These are phyloP conservation scores for Heliocidaris tuberculata DNA, from an alignment of 35 echinoderm and acorn worm species.

Conservation along the genomic window DNA sequence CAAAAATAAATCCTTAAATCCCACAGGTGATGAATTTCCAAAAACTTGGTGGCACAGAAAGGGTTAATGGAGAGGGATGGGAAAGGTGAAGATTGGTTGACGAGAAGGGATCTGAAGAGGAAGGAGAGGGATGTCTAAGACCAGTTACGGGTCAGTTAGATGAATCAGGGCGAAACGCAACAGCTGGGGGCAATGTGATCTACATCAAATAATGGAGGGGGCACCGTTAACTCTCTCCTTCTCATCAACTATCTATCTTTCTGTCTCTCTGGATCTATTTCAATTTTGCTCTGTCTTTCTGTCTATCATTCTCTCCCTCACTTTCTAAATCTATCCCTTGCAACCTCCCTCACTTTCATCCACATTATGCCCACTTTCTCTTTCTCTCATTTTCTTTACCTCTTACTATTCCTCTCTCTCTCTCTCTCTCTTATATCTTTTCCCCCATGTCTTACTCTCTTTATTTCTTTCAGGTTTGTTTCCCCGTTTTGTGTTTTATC, in stretches of 20 bases:
- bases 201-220: not conserved
- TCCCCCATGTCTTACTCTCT: too few relatives aligned
- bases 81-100: not conserved
- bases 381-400: not conserved
- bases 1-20: too few relatives aligned
- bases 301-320: not conserved
- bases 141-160: not conserved
- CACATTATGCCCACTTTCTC: not conserved
- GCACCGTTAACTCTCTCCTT: not conserved
- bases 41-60: too few relatives aligned
- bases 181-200: slow-evolving; percentile 7
- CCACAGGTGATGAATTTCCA: too few relatives aligned
- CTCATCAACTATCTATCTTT: not conserved
- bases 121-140: not conserved
- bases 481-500: too few relatives aligned
- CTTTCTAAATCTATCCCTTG: not conserved
- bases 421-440: too few relatives aligned
- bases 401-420: not conserved
- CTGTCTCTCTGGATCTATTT: not conserved
- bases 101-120: not conserved
- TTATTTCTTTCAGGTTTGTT: too few relatives aligned
- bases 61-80: not conserved
- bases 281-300: not conserved
- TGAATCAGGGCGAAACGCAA: slow-evolving; percentile 9
- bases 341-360: not conserved